phyloP scores from a whole-genome alignment of 35 echinoderm and acorn worm genomes.

The Ophioderma brevispina region DNA sequence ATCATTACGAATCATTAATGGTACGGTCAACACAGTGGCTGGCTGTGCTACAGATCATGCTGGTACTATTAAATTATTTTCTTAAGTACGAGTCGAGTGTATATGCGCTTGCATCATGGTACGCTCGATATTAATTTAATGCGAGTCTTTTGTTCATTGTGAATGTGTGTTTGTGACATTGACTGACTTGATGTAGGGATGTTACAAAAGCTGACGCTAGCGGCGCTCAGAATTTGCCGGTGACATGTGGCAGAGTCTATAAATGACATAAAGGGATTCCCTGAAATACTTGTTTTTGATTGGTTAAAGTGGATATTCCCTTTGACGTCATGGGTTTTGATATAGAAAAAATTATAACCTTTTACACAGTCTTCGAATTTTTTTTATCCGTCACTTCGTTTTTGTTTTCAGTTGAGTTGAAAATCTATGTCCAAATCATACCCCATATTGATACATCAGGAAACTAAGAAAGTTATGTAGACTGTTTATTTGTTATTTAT shows the following conservation, averaged over 20 bases:
- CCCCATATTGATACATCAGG: not conserved
- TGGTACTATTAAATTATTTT: no score
- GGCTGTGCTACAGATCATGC: no score
- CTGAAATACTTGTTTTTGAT: no score
- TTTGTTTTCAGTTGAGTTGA: not conserved
- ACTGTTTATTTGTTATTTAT: not conserved
- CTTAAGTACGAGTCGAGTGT: no score
- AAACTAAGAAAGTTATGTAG: not conserved
- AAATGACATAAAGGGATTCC: not conserved
- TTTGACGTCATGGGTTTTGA: not conserved
- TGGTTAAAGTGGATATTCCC: not conserved
- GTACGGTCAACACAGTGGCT: no score
- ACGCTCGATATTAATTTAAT: no score
- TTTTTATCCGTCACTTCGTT: not conserved
- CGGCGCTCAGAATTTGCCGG: not conserved
- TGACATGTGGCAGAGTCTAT: not conserved
- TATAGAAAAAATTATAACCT: no score
- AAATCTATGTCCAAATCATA: not conserved
- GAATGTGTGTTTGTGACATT: no score
- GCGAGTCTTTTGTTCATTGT: no score
- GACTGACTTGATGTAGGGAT: no score
- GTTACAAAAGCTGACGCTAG: not conserved
- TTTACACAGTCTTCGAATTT: not conserved
- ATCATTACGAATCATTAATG: no score
- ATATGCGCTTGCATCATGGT: no score